Evolutionary conservation across 2,113 vertebrate species (phyloP), one percentile per base, ranked within the genome.

Genomic region (Ageneiosus marmoratus): DNA sequence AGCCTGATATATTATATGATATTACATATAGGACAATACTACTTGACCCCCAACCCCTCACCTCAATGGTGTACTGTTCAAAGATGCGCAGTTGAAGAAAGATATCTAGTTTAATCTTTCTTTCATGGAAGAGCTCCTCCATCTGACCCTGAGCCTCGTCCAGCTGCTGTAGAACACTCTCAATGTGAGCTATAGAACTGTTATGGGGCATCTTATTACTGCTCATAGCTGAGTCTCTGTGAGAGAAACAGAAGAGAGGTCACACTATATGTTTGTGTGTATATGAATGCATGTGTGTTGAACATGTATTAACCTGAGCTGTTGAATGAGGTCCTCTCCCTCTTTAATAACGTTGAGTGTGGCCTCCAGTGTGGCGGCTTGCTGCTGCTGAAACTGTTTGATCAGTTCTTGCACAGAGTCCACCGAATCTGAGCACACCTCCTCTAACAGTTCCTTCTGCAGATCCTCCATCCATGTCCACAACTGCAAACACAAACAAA

Each of bases 401-500:
- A 99, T 99, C 81, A 99, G 95, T 85, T 97, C 95, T 93, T 99
- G 98, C 58, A 99, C 97, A 0, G 96, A 97, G 80, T 99, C 98
- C 89, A 99, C 97, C 0, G 97, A 98, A 76, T 99, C 97, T 6
- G 97, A 97, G 87, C 95, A 95, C 81, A 99, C 97, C 72, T 99
- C 98, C 86, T 99, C 98, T 92, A 99, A 81, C 80, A 99, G 95
- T 93, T 99, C 97, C 92, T 99, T 99, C 93, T 99, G 98, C 50
- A 99, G 94, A 88, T 99, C 98, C 92, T 99, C 97, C 98, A 99
- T 98, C 98, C 98, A 99, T 58, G 96, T 97, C 98, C 98, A 99
- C 91, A 99, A 89, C 98, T 99, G 91, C 58, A 46, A 62, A 79
- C 29, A 46, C 58, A 48, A 44, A 20, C 13, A 63, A 84, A 56